These are phyloP conservation scores for Galeruca laticollis DNA, from an alignment of 2,888 invertebrate species.

Conservation along the genomic window DNA sequence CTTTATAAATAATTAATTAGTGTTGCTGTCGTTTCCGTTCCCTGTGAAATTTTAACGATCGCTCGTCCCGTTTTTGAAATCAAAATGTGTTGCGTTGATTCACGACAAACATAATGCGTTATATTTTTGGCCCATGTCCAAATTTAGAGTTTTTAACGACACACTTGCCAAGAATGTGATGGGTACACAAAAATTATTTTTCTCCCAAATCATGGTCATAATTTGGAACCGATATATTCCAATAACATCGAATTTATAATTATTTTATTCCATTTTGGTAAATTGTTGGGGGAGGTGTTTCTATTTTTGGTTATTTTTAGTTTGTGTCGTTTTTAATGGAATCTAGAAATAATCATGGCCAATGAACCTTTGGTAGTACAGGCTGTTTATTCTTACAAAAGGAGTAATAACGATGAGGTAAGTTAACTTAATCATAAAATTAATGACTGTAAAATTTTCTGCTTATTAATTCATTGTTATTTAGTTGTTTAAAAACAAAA, in stretches of 20 bases:
- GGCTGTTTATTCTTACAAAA: conserved; percentile 94
- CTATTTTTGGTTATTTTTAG: conserved; percentile 28
- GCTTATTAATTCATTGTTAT: neutral
- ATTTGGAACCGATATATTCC: conserved; percentile 31
- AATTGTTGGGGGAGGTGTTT: conserved; percentile 1
- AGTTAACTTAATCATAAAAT: conserved; percentile 47
- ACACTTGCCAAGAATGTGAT: conserved; percentile 67
- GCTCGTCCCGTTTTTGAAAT: conserved; percentile 24
- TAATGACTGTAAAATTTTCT: neutral
- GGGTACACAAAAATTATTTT: conserved; percentile 63
- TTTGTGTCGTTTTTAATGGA: conserved; percentile 32
- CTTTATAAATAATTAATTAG: conserved; percentile 1
- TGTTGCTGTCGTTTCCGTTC: conserved; percentile 4
- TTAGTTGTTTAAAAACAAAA: neutral
- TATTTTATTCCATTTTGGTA: conserved; percentile 18
- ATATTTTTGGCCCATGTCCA: conserved; percentile 60
- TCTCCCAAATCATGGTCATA: conserved; percentile 58
- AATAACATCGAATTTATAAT: conserved; percentile 26
- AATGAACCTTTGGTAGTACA: conserved; percentile 80
- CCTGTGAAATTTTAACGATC: neutral
- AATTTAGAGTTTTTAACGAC: conserved; percentile 52
- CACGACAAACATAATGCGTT: conserved; percentile 52
- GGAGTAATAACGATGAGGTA: conserved; percentile 97
- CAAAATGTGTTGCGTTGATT: conserved; percentile 50
- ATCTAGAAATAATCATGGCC: conserved; percentile 65